Conservation (phyloP, 2,113 vertebrate genomes). For the Centropus unirufus region DNA sequence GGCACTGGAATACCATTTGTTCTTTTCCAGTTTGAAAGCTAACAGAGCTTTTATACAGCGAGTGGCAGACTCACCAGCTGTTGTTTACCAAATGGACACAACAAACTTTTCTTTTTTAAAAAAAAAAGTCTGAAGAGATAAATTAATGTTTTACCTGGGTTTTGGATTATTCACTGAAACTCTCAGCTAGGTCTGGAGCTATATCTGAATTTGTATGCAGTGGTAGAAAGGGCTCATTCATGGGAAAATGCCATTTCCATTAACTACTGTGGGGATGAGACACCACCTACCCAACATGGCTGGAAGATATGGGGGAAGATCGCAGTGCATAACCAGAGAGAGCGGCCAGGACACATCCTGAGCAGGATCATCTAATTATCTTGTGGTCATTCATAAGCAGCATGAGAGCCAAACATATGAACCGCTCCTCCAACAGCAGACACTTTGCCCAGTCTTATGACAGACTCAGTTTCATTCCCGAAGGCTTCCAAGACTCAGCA, state of each 20-base stretch:
- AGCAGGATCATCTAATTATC: neutral
- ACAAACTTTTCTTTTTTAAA: neutral
- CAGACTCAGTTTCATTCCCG: neutral
- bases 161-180: neutral
- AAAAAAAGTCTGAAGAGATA: neutral
- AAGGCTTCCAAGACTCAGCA: neutral
- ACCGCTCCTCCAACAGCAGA: neutral
- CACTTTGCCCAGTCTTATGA: neutral
- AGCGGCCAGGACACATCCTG: neutral
- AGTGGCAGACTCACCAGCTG: neutral
- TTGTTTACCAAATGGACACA: neutral
- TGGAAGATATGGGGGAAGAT: neutral
- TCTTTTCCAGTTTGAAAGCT: neutral
- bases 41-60: neutral
- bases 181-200: neutral
- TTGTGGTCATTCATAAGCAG: neutral
- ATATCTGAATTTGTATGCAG: neutral
- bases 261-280: neutral
- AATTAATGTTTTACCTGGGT: conserved; percentile 30
- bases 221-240: neutral
- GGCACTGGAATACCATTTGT: neutral
- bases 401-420: neutral
- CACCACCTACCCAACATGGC: neutral
- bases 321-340: neutral
- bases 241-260: neutral